Conservation (phyloP, 2,113 vertebrate genomes). For the Theristicus caerulescens region DNA sequence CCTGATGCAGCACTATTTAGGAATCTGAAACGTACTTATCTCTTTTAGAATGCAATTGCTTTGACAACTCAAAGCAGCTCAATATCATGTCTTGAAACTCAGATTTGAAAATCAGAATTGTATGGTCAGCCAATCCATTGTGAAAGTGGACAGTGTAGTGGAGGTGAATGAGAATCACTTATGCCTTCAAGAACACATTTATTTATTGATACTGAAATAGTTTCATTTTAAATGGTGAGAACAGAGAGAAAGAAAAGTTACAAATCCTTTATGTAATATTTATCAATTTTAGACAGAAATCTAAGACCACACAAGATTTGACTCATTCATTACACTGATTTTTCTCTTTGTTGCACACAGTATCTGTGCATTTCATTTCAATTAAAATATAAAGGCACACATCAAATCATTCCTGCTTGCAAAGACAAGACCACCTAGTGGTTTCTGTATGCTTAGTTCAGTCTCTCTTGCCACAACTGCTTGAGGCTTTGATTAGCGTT, state of each 20-base stretch:
- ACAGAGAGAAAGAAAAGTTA: not conserved
- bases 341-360: not conserved
- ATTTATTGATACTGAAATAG: not conserved
- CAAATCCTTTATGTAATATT: not conserved
- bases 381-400: constrained; percentile 32
- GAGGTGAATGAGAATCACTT: not conserved
- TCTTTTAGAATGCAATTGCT: constrained; percentile 32
- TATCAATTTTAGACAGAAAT: not conserved
- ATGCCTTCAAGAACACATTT: not conserved
- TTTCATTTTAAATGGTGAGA: not conserved
- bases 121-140: not conserved
- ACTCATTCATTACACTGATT: not conserved
- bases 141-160: not conserved
- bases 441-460: constrained; percentile 29
- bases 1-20: not conserved
- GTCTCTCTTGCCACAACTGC: not conserved
- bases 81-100: not conserved
- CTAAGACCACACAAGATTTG: not conserved
- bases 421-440: constrained; percentile 44
- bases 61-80: constrained; percentile 20
- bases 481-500: constrained; percentile 53
- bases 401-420: constrained; percentile 24
- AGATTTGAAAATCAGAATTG: constrained; percentile 25
- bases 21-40: not conserved
- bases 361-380: constrained; percentile 1